Percentiles rank a stretch among this genome's conserved stretches.
Conservation (phyloP, 1,140 invertebrate genomes). For the Oscheius sp. region DNA sequence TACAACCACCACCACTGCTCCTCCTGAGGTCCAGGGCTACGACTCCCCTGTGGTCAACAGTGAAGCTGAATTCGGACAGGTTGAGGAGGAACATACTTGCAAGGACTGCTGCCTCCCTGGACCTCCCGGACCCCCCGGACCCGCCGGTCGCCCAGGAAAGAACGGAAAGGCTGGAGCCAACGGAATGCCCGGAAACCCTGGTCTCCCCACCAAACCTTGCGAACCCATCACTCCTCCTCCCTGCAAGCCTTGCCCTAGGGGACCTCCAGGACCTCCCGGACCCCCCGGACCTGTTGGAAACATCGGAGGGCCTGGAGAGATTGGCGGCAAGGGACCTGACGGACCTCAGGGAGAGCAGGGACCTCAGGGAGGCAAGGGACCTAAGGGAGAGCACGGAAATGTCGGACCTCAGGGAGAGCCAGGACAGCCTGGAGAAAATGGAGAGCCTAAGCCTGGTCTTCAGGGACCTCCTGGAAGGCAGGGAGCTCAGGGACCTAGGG, state of each 20-base stretch:
- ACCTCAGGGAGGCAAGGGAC: conserved; percentile 21
- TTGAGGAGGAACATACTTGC: conserved; percentile 13
- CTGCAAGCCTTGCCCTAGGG: conserved; percentile 27
- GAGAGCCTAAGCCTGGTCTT: conserved; percentile 17
- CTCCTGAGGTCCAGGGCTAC: neutral
- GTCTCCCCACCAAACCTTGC: conserved; percentile 29
- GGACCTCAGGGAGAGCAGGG: conserved; percentile 24
- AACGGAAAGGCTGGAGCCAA: conserved; percentile 33
- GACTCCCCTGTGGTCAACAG: conserved; percentile 7
- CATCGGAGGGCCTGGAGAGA: conserved; percentile 16
- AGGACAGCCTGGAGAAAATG: conserved; percentile 23
- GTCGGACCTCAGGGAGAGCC: conserved; percentile 17
- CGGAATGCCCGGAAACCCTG: conserved; percentile 31
- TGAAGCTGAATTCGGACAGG: conserved; percentile 6
- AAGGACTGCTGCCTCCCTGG: conserved; percentile 30
- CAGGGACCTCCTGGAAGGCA: conserved; percentile 24
- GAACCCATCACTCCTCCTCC: conserved; percentile 36
- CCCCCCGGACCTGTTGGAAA: conserved; percentile 15
- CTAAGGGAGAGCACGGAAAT: conserved; percentile 23
- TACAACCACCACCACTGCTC: neutral
- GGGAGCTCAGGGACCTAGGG: conserved; percentile 18
- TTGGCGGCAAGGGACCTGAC: conserved; percentile 16
- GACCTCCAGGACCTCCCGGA: conserved; percentile 29
- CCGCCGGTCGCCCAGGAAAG: conserved; percentile 29
- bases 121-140: conserved; percentile 29